Conservation (phyloP, 30 jellyfish, hydroid and myxozoan species). For the Cassiopea andromeda region DNA sequence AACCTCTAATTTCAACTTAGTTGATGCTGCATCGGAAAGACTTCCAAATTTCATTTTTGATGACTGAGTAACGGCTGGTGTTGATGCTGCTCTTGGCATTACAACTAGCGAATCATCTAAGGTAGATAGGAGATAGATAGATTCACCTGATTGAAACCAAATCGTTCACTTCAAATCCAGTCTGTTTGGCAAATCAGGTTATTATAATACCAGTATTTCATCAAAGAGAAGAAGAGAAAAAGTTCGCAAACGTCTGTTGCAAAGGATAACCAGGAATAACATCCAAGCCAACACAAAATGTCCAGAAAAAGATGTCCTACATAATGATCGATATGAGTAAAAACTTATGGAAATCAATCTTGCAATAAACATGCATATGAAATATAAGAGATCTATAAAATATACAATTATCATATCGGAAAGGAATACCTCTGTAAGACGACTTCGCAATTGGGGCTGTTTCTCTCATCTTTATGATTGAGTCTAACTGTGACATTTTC, state of each 20-base stretch:
- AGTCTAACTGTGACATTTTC: constrained; percentile 60
- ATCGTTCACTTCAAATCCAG: no score
- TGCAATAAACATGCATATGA: no score
- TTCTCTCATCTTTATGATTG: constrained; percentile 50
- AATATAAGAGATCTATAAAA: no score
- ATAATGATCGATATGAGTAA: no score
- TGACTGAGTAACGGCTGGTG: constrained; percentile 70
- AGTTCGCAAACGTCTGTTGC: no score
- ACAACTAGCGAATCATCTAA: constrained; percentile 22
- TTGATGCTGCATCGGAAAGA: constrained; percentile 19
- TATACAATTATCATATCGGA: no score
- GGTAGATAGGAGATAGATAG: neutral
- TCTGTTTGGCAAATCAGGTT: no score
- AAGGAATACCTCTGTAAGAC: constrained; percentile 40
- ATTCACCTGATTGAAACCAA: neutral
- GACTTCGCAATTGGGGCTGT: constrained; percentile 79
- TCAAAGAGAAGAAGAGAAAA: no score
- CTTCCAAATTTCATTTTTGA: constrained; percentile 4
- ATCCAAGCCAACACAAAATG: neutral
- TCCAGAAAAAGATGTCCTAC: neutral
- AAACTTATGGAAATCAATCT: no score
- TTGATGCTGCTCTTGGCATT: constrained; percentile 88
- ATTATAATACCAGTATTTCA: no score
- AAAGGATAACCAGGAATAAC: neutral
- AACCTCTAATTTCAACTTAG: constrained; percentile 7